Conservation (phyloP, 2,888 invertebrate genomes). For the Anthrax anthrax region DNA sequence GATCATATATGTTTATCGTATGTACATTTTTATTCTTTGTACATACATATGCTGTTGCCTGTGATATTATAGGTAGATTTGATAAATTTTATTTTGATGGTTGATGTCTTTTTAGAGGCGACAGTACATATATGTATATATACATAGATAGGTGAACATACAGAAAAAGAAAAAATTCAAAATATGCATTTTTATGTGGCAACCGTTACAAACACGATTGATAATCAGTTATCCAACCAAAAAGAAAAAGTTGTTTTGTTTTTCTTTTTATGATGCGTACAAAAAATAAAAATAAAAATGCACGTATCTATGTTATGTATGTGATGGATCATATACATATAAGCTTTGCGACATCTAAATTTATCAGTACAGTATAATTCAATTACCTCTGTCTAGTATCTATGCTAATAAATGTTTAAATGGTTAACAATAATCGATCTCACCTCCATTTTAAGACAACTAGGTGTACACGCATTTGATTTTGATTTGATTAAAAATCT, state of each 20-base stretch:
- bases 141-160: too few species aligned
- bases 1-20: too few species aligned
- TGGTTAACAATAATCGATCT: background rate
- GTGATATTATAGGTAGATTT: too few species aligned
- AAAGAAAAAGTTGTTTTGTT: background rate
- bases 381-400: too few species aligned
- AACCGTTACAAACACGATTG: background rate
- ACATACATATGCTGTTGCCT: too few species aligned
- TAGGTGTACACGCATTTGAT: background rate
- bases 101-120: background rate
- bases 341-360: background rate
- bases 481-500: background rate
- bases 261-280: background rate
- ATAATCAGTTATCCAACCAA: background rate
- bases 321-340: background rate
- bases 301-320: background rate
- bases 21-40: too few species aligned
- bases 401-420: background rate
- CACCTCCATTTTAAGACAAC: background rate
- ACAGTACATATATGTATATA: background rate
- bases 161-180: background rate
- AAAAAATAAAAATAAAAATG: background rate
- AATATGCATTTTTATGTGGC: background rate
- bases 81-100: background rate
- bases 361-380: background rate